Conservation (phyloP, 2,797 vertebrate species). For the Anguilla anguilla region DNA sequence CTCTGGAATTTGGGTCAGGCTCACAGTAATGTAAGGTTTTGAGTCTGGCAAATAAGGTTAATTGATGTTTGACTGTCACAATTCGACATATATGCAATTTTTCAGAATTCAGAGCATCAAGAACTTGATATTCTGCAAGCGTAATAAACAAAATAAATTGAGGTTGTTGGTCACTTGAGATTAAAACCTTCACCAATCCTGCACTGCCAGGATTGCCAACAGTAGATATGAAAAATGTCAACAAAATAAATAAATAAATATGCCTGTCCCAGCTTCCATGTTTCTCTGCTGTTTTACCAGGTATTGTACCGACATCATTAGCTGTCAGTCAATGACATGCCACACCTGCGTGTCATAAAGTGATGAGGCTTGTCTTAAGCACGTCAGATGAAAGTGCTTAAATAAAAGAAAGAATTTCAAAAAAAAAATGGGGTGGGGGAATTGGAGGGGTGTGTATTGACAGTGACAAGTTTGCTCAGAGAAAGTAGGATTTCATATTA, state of each 20-base stretch:
- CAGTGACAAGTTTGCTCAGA: not conserved
- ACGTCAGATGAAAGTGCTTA: not conserved
- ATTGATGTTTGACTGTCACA: not conserved
- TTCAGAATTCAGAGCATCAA: not conserved
- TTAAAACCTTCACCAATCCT: not conserved
- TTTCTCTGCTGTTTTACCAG: not conserved
- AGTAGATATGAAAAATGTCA: not conserved
- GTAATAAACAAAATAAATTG: not conserved
- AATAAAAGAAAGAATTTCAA: not conserved
- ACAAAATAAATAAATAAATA: not conserved
- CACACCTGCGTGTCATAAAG: not conserved
- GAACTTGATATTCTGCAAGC: not conserved
- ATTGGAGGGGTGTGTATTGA: not conserved
- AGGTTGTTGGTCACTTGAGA: not conserved
- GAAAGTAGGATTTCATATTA: not conserved
- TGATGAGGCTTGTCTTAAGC: not conserved
- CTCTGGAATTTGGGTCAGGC: not conserved
- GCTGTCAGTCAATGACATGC: not conserved
- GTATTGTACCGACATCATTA: not conserved
- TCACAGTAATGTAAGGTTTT: not conserved
- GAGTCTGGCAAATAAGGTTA: not conserved
- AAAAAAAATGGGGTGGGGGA: not conserved
- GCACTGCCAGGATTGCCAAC: not conserved
- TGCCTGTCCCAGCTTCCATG: not conserved
- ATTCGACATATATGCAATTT: not conserved